These are phyloP conservation scores for Geophilus truncorum DNA, from an alignment of 2,888 invertebrate genomes.

Conservation along the genomic window DNA sequence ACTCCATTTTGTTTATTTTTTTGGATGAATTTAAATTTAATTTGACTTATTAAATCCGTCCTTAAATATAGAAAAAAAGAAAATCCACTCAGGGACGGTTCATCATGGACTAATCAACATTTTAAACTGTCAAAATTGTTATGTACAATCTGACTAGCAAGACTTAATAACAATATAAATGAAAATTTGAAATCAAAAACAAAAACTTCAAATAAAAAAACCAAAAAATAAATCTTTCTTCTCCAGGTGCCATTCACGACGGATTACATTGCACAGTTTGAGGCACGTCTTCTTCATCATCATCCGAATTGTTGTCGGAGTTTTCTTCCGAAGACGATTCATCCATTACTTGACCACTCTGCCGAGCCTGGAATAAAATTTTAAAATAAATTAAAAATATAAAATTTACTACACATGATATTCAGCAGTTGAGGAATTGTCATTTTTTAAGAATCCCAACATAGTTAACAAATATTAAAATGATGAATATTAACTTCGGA, in stretches of 20 bases:
- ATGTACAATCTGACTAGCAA: background rate
- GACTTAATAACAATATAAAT: background rate
- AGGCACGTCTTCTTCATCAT: slow-evolving; percentile 41
- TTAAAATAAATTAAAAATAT: background rate
- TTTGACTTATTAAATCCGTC: background rate
- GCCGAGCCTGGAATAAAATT: slow-evolving; percentile 33
- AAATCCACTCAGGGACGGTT: background rate
- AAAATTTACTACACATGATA: too few species aligned
- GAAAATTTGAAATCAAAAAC: background rate
- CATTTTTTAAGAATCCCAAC: background rate
- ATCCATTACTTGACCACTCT: slow-evolving; percentile 36
- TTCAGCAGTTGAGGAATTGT: too few species aligned
- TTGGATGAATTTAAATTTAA: background rate
- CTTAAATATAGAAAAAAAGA: background rate
- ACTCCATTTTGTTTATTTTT: too few species aligned
- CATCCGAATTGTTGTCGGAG: slow-evolving; percentile 41
- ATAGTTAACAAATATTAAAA: background rate
- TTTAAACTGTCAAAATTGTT: background rate
- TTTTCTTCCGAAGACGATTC: slow-evolving; percentile 33
- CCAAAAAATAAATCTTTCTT: background rate
- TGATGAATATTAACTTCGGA: slow-evolving; percentile 37
- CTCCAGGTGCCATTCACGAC: slow-evolving; percentile 41
- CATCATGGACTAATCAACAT: background rate
- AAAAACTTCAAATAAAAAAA: background rate
- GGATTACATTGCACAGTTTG: slow-evolving; percentile 45